Percentiles rank a stretch among this genome's conserved stretches.
Conservation (phyloP, 2,888 invertebrate genomes). For the Drosophila quinaria region DNA sequence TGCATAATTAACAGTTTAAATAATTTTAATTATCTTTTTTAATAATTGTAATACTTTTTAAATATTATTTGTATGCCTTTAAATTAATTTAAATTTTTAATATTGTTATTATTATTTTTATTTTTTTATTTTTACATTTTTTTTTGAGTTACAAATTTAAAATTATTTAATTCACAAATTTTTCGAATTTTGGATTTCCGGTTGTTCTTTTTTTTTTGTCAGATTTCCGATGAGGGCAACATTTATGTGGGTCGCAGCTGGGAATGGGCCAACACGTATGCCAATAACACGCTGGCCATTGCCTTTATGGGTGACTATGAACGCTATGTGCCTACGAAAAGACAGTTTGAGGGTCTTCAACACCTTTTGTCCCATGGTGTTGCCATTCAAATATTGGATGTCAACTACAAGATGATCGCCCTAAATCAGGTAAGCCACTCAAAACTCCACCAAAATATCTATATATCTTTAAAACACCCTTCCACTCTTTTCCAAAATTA, state of each 20-base stretch:
- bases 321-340: constrained; percentile 84
- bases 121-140: too few relatives aligned
- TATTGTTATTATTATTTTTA: too few relatives aligned
- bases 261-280: constrained; percentile 87
- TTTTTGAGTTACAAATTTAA: too few relatives aligned
- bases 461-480: not conserved
- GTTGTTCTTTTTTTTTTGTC: not conserved
- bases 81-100: too few relatives aligned
- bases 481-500: not conserved
- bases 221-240: constrained; percentile 87
- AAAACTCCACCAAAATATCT: not conserved
- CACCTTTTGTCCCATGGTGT: constrained; percentile 86
- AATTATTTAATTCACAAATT: too few relatives aligned
- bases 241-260: constrained; percentile 87
- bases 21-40: too few relatives aligned
- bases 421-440: constrained; percentile 86
- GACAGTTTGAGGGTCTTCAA: constrained; percentile 86
- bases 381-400: constrained; percentile 84
- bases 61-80: too few relatives aligned
- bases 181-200: constrained; percentile 13
- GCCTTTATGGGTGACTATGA: constrained; percentile 87
- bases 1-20: too few relatives aligned
- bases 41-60: too few relatives aligned
- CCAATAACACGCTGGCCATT: constrained; percentile 86
- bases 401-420: constrained; percentile 86